A percentile compares a stretch with the other conserved stretches of the same genome.
Conservation (phyloP, 2,797 vertebrate genomes). For the Enteromius thamalakanensis region DNA sequence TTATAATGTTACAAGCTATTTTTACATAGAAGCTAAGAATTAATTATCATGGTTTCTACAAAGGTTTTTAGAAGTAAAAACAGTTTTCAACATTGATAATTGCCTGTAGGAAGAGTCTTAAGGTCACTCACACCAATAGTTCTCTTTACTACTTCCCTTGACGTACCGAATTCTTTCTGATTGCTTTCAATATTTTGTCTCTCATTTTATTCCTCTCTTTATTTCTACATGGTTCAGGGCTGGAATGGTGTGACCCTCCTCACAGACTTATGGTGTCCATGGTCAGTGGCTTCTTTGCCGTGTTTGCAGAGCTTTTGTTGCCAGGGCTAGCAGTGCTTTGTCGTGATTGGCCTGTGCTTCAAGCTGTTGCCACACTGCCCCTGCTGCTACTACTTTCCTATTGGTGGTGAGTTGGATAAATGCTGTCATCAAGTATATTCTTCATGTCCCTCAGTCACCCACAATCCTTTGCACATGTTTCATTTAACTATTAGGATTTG, state of each 20-base stretch:
- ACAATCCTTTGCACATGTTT: background rate
- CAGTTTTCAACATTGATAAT: background rate
- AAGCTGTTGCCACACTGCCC: constrained; percentile 81
- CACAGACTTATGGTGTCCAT: constrained; percentile 83
- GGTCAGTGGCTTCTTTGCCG: constrained; percentile 82
- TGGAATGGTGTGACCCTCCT: constrained; percentile 86
- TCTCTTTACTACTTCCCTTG: background rate
- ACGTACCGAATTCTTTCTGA: background rate
- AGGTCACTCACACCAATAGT: too few species aligned
- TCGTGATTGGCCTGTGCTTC: constrained; percentile 84
- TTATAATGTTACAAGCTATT: background rate
- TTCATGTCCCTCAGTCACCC: background rate
- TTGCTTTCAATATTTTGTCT: background rate
- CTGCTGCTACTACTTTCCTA: constrained; percentile 82
- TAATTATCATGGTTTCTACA: background rate
- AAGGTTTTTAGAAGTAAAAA: background rate
- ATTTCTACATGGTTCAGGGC: constrained; percentile 72
- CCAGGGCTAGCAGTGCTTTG: constrained; percentile 82
- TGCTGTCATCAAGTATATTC: background rate
- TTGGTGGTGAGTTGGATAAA: constrained; percentile 82
- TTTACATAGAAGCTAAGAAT: background rate
- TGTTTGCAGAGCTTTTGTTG: constrained; percentile 84
- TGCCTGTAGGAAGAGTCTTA: background rate
- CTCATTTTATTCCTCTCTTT: background rate
- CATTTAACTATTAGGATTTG: background rate